Evolutionary conservation across 2,888 invertebrate species (phyloP), one percentile per base, ranked within the genome.

Genomic region (Aleiodes leptofemur): DNA sequence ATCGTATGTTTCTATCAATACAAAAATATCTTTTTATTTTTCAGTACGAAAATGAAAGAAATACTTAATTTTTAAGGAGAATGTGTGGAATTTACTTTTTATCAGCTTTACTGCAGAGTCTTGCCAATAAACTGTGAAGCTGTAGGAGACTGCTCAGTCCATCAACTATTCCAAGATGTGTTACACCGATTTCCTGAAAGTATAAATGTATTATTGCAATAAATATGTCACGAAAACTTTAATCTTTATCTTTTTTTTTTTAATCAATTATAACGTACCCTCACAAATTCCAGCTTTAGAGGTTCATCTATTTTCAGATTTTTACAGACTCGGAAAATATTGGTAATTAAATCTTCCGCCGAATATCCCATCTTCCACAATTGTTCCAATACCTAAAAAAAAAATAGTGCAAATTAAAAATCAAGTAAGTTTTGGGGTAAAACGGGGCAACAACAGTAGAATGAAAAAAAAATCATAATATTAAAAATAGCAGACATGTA

Each of bases 311-410:
- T 93, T 56, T 94, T 92, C 86, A 97, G 92, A 80, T 94, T 95
- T 90, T 98, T 98, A 90, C 96, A 94, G 34, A 99, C 98, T 82
- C 97, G 94, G 90, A 98, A 98, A 77, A 98, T 94, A 90, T 97
- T 99, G 79, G 95, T 94, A 83, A 99, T 96, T 59, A 99, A 96
- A 91, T 99, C 99, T 90, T 99, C 98, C 0, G 98, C 93, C 0
- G 98, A 97, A 90, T 99, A 99, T 0, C 99, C 99, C 80, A 98
- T 91, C 85, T 94, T 94, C 95, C 97, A 97, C 73, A 99, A 91
- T 88, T 97, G 96, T 2, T 95, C 93, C 86, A 99, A 93, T 68
- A 97, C 93, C 93, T 95, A 85, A 50, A 87, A 86, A 79, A 73
- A 23, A 23, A 23, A 23, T 73, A 57, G 77, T 73, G 78, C 56